Evolutionary conservation across 1,140 invertebrate species (phyloP).

Genomic region (Diorhabda sublineata): DNA sequence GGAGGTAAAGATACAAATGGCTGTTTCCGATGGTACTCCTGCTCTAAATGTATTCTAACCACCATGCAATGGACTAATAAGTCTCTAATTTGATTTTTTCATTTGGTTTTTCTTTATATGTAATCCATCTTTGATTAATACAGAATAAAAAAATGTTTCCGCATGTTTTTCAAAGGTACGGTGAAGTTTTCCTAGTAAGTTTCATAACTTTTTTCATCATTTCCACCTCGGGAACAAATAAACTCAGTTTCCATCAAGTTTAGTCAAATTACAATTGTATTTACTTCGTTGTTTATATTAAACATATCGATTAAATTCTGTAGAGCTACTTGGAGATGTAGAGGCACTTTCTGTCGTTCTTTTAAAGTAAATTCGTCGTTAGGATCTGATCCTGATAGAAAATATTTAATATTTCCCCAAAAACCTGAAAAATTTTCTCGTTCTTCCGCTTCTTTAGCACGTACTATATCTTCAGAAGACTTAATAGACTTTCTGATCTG

Average conservation of each 20-base stretch:
- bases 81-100: too few species aligned
- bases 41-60: too few species aligned
- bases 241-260: neutral
- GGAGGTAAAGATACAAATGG: too few species aligned
- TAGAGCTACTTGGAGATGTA: conserved; percentile 56
- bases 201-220: too few species aligned
- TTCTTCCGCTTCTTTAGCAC: conserved; percentile 38
- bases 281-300: conserved; percentile 49
- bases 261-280: neutral
- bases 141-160: too few species aligned
- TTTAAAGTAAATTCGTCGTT: conserved; percentile 58
- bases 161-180: too few species aligned
- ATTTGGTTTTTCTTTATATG: too few species aligned
- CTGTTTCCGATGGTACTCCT: too few species aligned
- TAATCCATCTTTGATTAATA: too few species aligned
- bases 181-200: too few species aligned
- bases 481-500: conserved; percentile 41
- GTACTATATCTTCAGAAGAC: conserved; percentile 37
- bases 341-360: conserved; percentile 59
- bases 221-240: too few species aligned
- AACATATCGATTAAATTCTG: conserved; percentile 62
- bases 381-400: conserved; percentile 49
- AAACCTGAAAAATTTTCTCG: conserved; percentile 33
- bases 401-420: conserved; percentile 45
- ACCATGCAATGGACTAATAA: too few species aligned